phyloP scores from a whole-genome alignment of 2,888 invertebrate genomes.

The Diarsia mendica region DNA sequence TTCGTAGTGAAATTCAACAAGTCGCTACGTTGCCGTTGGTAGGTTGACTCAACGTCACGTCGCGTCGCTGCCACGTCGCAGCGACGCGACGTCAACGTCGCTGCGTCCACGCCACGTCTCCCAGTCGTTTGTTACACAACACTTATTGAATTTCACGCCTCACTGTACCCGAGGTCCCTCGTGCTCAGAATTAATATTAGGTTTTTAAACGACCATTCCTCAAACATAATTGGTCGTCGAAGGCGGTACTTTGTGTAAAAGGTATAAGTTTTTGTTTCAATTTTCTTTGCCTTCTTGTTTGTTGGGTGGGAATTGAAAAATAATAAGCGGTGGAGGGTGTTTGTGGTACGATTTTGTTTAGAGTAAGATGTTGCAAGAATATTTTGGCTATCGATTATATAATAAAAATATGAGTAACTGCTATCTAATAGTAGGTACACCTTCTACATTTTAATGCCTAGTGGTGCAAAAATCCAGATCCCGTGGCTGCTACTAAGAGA shows the following conservation, averaged over 20 bases:
- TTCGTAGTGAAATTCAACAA: slow-evolving; percentile 70
- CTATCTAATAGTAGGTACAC: no score
- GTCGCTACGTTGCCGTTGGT: slow-evolving; percentile 62
- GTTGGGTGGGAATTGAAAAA: slow-evolving; percentile 32
- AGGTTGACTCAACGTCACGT: slow-evolving; percentile 56
- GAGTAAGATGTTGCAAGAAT: not conserved
- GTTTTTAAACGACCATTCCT: slow-evolving; percentile 64
- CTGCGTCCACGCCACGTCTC: slow-evolving; percentile 53
- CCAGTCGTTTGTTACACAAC: slow-evolving; percentile 74
- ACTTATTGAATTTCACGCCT: slow-evolving; percentile 83
- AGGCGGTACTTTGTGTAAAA: slow-evolving; percentile 33
- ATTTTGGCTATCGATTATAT: not conserved
- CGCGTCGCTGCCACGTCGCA: slow-evolving; percentile 59
- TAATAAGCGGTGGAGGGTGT: slow-evolving; percentile 4
- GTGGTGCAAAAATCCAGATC: not conserved
- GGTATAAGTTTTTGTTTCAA: slow-evolving; percentile 44
- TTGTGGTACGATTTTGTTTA: not conserved
- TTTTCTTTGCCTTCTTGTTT: slow-evolving; percentile 35
- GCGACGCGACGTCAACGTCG: slow-evolving; percentile 28
- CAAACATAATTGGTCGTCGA: slow-evolving; percentile 58
- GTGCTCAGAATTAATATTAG: slow-evolving; percentile 77
- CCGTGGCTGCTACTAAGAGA: not conserved
- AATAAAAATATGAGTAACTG: not conserved
- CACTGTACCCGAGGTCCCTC: slow-evolving; percentile 70
- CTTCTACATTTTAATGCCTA: not conserved